A percentile compares a stretch with the other conserved stretches of the same genome.
Evolutionary conservation across 2,888 invertebrate species (phyloP).

Genomic region (Philopedon plagiatum): DNA sequence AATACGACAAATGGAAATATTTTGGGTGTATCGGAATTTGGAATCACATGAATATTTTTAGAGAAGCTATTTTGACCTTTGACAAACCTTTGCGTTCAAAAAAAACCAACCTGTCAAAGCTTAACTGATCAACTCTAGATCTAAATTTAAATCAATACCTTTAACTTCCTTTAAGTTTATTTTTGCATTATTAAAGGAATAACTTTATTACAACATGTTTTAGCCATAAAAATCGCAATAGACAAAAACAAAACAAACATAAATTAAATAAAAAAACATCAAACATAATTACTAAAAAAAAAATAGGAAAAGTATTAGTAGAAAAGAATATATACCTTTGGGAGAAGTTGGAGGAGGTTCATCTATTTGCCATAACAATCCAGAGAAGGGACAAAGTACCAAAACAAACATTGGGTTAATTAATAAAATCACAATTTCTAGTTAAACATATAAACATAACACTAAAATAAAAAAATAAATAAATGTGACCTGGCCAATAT

Average conservation of each 20-base stretch:
- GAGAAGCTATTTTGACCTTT: too few relatives aligned
- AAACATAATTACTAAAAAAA: conserved; percentile 30
- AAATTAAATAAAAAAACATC: conserved; percentile 23
- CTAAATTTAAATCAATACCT: too few relatives aligned
- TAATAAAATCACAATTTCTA: conserved; percentile 38
- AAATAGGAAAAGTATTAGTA: conserved; percentile 31
- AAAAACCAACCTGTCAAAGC: too few relatives aligned
- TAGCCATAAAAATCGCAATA: conserved; percentile 22
- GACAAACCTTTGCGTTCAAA: too few relatives aligned
- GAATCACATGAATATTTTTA: too few relatives aligned
- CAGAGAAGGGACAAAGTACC: conserved; percentile 51
- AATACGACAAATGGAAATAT: too few relatives aligned
- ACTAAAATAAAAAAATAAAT: conserved; percentile 35
- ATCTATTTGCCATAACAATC: conserved; percentile 49
- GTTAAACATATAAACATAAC: conserved; percentile 35
- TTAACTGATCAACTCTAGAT: too few relatives aligned
- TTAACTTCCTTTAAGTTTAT: too few relatives aligned
- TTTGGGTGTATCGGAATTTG: too few relatives aligned
- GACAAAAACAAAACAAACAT: conserved; percentile 28
- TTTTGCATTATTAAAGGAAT: too few relatives aligned
- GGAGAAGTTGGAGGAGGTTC: conserved; percentile 47
- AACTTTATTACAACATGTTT: conserved; percentile 29
- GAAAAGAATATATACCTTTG: conserved; percentile 50
- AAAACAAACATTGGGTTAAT: conserved; percentile 51
- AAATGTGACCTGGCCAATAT: conserved; percentile 13